Conservation (phyloP, 2,113 vertebrate species). For the Hippopotamus amphibius region DNA sequence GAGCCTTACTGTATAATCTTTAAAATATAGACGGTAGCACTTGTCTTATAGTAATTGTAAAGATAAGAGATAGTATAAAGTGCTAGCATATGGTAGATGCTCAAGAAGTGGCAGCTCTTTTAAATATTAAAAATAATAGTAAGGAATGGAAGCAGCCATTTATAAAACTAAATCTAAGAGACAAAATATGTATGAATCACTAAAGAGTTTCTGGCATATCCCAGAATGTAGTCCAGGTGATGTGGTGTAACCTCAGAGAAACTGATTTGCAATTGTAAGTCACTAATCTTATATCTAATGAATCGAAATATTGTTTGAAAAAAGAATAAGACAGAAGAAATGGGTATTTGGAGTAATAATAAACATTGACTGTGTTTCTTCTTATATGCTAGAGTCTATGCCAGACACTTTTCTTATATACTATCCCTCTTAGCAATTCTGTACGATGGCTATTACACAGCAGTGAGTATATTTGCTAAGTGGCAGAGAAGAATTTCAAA, state of each 20-base stretch:
- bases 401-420: not conserved
- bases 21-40: not conserved
- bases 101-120: conserved; percentile 40
- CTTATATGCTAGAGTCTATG: not conserved
- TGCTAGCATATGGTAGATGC: not conserved
- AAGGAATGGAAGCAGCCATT: not conserved
- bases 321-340: conserved; percentile 49
- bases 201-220: conserved; percentile 4
- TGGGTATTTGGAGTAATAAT: not conserved
- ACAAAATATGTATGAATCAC: not conserved
- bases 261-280: conserved; percentile 9
- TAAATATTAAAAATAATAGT: conserved; percentile 9
- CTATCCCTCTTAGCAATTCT: not conserved
- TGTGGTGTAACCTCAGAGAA: not conserved
- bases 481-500: conserved; percentile 41
- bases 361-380: conserved; percentile 27
- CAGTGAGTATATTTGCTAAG: not conserved
- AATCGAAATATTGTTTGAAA: conserved; percentile 27
- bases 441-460: not conserved
- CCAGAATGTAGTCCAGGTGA: not conserved
- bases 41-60: conserved; percentile 24
- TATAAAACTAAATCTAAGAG: conserved; percentile 43
- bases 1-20: conserved; percentile 31
- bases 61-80: not conserved
- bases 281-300: conserved; percentile 1